Base-by-base conservation (phyloP, 2,888 invertebrate genomes). In the Ephialtes manifestator region DNA sequence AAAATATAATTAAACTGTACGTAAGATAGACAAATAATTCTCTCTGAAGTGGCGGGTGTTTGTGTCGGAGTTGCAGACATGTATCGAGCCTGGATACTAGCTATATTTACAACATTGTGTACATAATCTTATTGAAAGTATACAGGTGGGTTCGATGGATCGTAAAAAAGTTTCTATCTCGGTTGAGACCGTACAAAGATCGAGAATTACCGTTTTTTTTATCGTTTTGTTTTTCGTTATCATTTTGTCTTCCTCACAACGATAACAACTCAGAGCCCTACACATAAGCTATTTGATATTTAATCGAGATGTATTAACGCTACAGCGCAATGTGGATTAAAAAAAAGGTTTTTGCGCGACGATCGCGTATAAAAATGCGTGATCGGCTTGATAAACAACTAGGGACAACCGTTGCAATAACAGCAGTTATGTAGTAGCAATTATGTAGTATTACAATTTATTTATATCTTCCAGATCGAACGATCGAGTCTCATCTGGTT, bases 361-460 rank as follows among this genome's bases (percentile, higher is more conserved):
- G 63, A 65, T 18, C 63, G n/a, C 39, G 39, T 65, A 39, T 39
- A 5, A 39, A 8, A 39, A 65, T 18, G 18, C 63, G 63, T 2
- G 35, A 39, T 39, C 63, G 28, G 18, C 15, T n/a, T 20, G 63
- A 18, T 39, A 65, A 65, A 65, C 35, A 65, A 65, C 63, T 65
- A 39, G 63, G 20, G 18, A 35, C 35, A 39, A 65, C 18, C 63
- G 63, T 65, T 65, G 63, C 39, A 65, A 65, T 65, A 87, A 78
- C 84, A 85, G 84, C 81, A 81, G 83, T 84, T 82, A 85, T 87
- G 63, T 65, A 65, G 35, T 65, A 63, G 31, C 63, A 63, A 18
- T 87, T 89, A 39, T 39, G 86, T 85, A 76, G 83, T 91, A 92
- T 92, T 92, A 92, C 91, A 92, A 92, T 93, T 92, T 92, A 93